phyloP scores from a whole-genome alignment of 2,888 invertebrate species.

The Phasia obesa region DNA sequence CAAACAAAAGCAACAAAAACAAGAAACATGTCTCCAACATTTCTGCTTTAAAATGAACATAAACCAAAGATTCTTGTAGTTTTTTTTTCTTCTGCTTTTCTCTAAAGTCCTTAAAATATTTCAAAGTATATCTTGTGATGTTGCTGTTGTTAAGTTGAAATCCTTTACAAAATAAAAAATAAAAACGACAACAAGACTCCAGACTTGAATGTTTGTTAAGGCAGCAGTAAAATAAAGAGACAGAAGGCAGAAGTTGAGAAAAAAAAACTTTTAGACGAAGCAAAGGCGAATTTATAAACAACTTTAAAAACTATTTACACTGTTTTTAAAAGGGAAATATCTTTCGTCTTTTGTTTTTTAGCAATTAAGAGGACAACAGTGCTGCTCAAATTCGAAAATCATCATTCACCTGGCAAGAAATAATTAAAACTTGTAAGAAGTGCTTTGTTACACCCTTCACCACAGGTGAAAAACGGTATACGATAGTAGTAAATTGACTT shows the following conservation, averaged over 20 bases:
- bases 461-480: too few species aligned
- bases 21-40: conserved; percentile 49
- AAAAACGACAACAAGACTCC: conserved; percentile 25
- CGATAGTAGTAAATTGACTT: too few species aligned
- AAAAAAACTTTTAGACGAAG: neutral
- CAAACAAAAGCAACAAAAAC: neutral
- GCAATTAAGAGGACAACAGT: too few species aligned
- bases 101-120: conserved; percentile 53
- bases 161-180: conserved; percentile 22
- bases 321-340: too few species aligned
- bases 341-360: too few species aligned
- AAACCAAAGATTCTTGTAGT: conserved; percentile 57
- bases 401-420: too few species aligned
- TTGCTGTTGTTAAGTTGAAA: conserved; percentile 41
- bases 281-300: neutral
- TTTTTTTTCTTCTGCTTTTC: conserved; percentile 15
- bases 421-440: too few species aligned
- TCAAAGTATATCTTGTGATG: conserved; percentile 12
- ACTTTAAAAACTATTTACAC: too few species aligned
- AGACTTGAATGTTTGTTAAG: conserved; percentile 57
- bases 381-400: too few species aligned
- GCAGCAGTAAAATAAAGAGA: conserved; percentile 34
- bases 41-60: conserved; percentile 53
- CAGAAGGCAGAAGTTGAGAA: neutral
- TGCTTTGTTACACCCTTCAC: too few species aligned